Percentiles rank a stretch among this genome's conserved stretches.
Evolutionary conservation across 2,113 vertebrate genomes (phyloP).

Genomic region (Pedionomus torquatus): DNA sequence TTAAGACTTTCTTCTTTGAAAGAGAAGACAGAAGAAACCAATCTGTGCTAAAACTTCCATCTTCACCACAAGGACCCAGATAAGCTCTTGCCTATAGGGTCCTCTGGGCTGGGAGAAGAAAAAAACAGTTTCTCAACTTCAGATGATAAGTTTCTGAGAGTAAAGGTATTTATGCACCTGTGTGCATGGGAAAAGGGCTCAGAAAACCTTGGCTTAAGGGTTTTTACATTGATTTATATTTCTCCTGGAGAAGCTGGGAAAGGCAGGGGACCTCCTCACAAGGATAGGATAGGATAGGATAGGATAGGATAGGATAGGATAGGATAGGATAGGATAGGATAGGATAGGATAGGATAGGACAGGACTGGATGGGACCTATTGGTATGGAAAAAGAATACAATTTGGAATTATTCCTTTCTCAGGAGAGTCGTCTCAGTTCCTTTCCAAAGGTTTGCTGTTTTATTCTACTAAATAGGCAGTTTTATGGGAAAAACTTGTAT

Average conservation of each 20-base stretch:
- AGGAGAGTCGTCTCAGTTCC: not conserved
- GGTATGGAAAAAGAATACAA: not conserved
- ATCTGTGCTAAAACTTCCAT: not conserved
- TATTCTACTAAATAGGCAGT: slow-evolving; percentile 7
- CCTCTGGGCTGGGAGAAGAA: not conserved
- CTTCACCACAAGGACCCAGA: not conserved
- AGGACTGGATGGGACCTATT: not conserved
- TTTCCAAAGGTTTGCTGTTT: not conserved
- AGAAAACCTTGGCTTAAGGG: not conserved
- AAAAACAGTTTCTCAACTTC: not conserved
- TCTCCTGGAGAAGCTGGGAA: not conserved
- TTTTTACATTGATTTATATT: not conserved
- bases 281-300: not conserved
- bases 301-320: not conserved
- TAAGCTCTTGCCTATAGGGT: not conserved
- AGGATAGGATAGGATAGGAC: not conserved
- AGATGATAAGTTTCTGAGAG: not conserved
- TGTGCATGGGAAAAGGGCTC: fast-evolving
- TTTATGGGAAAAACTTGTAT: not conserved
- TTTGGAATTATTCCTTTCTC: not conserved
- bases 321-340: not conserved
- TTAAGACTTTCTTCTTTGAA: not conserved
- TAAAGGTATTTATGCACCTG: not conserved
- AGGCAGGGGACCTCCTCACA: not conserved
- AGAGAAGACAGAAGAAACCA: not conserved